Base-by-base conservation (phyloP, 2,888 invertebrate genomes). In the Agrypnus murinus region DNA sequence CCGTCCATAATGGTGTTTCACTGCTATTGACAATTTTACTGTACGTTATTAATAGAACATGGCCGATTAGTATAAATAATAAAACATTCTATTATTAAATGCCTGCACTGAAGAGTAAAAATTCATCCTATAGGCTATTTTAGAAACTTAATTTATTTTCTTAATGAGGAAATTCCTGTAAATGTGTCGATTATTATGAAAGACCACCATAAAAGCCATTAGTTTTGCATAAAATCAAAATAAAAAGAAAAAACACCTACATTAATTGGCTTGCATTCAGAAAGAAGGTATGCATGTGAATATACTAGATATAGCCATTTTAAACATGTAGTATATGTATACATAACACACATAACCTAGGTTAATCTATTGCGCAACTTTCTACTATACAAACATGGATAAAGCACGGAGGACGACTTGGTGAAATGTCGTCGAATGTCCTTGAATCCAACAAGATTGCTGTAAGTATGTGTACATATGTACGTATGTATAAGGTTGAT, bases 351-450 rank as follows among this genome's bases (percentile, higher is more conserved):
- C 58, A 38, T 58, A 58, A 58, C 58, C 25, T 40, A 25, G 58
- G n/a, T 19, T 58, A 58, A 58, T 58, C 58, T 58, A 40, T 58
- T 58, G 40, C 58, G 12, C 40, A 58, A 58, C 50, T 6, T 17
- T 25, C 14, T 10, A 55, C 17, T 55, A 50, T 25, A 53, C 34
- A 53, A 53, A 45, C 31, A 46, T n/a, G 46, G 40, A 50, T 17
- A 57, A n/a, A 57, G 40, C 19, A 17, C 1, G 40, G 36, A 36
- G 38, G 25, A 38, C 34, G 19, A 46, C 15, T n/a, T 5, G 9
- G 46, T 48, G 25, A 65, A 65, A 65, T 40, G 59, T 59, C 46
- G 50, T 45, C 14, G 36, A 12, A 25, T 53, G 65, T 38, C 65
- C 65, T 66, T 66, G 65, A 25, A 57, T 57, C 10, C 14, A 43